phyloP scores from a whole-genome alignment of 2,888 invertebrate species.

The Exephanes ischioxanthus region DNA sequence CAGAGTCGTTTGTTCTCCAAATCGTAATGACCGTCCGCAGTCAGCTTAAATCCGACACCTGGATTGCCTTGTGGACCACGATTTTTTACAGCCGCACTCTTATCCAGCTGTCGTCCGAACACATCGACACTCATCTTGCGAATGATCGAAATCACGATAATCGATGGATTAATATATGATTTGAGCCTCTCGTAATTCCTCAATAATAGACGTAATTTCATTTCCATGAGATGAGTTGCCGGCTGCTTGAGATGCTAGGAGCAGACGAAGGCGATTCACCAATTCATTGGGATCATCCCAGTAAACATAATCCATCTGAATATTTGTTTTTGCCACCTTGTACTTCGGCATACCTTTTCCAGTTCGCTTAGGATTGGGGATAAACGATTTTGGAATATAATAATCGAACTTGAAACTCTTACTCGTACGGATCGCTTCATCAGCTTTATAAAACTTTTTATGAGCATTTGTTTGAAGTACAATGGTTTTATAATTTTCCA shows the following conservation, averaged over 20 bases:
- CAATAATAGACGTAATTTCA: conserved; percentile 46
- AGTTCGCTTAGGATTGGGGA: too few relatives aligned
- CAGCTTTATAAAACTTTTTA: too few relatives aligned
- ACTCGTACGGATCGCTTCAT: too few relatives aligned
- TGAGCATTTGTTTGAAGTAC: background rate
- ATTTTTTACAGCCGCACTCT: conserved; percentile 6
- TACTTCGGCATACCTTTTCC: too few relatives aligned
- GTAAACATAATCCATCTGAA: too few relatives aligned
- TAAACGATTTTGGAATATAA: too few relatives aligned
- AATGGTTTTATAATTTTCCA: conserved; percentile 50
- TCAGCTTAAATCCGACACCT: conserved; percentile 24
- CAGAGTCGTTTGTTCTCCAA: conserved; percentile 54
- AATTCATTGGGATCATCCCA: too few relatives aligned
- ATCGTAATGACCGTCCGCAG: conserved; percentile 47
- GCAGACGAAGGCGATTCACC: background rate
- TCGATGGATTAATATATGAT: conserved; percentile 8
- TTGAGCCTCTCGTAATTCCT: conserved; percentile 31
- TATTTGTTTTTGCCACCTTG: too few relatives aligned
- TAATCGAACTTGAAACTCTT: too few relatives aligned
- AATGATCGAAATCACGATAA: background rate
- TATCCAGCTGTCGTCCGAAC: background rate
- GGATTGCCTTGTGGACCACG: conserved; percentile 31
- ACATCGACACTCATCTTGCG: background rate
- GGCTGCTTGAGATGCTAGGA: conserved; percentile 48
- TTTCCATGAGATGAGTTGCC: conserved; percentile 51